Evolutionary conservation across 2,113 vertebrate genomes (phyloP), one percentile per base, ranked within the genome.

Genomic region (Neotoma lepida): DNA sequence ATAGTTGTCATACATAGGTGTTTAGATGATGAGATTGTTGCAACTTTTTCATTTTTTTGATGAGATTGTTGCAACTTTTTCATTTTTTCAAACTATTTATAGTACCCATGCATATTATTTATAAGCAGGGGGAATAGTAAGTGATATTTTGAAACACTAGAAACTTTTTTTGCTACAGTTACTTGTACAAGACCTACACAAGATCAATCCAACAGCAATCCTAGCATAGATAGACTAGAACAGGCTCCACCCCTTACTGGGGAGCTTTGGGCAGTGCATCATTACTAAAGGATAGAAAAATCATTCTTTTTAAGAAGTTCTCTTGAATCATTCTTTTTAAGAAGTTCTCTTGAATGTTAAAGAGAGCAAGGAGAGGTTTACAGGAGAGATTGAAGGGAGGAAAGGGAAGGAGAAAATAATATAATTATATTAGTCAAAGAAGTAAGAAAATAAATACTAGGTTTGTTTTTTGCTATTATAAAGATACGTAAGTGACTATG

Each of bases 391-490:
- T 82, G 13, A 61, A 41, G 13, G 12, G 24, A 61, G 13, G 22
- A 82, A 58, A 61, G 24, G 8, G n/a, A 81, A 82, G 13, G 24
- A 44, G n/a, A 10, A 84, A 44, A 30, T 82, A 4, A 63, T 30
- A 61, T 3, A 76, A 76, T 63, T 41, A 41, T 10, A 30, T 82
- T 82, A 74, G 44, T 87, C 88, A 95, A 96, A 94, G 91, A 84
- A 51, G 93, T 87, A 63, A 92, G 64, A 82, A 82, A 41, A 61
- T 58, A 41, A 82, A 51, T n/a, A 84, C 44, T 63, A 44, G 3
- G 58, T 44, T 39, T 18, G 12, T 2, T 61, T 63, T 84, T 28
- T 63, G 61, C 64, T 78, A 86, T 71, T 18, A 77, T 51, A 84
- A 66, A 28, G 80, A 94, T 95, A 9, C 39, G 39, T 90, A 94